Evolutionary conservation across 2,888 invertebrate genomes (phyloP).

Genomic region (Pandemis cinnamomeana): DNA sequence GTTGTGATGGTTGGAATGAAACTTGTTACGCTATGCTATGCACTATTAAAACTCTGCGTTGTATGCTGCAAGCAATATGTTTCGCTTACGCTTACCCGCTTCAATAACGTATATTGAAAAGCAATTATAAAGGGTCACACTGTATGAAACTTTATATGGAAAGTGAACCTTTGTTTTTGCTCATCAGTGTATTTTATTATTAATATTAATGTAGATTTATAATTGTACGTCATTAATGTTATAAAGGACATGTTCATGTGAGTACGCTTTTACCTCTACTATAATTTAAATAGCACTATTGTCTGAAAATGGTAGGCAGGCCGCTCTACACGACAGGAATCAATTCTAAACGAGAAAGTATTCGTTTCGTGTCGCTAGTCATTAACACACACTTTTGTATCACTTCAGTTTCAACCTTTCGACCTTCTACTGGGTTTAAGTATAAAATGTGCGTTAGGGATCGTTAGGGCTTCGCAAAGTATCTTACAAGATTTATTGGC

Average conservation of each 20-base stretch:
- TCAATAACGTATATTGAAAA: background rate
- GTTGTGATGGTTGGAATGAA: slow-evolving; percentile 20
- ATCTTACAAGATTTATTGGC: slow-evolving; percentile 60
- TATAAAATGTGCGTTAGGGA: slow-evolving; percentile 57
- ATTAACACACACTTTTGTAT: slow-evolving; percentile 67
- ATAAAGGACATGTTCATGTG: background rate
- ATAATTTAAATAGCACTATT: background rate
- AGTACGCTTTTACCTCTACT: background rate
- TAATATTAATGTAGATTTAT: background rate
- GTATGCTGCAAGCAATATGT: slow-evolving; percentile 12
- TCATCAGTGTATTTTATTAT: background rate
- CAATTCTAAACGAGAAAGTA: slow-evolving; percentile 53
- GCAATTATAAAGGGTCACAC: too few species aligned
- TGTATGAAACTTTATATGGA: too few species aligned
- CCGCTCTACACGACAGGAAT: background rate
- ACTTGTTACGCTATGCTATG: slow-evolving; percentile 33
- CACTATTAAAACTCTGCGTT: slow-evolving; percentile 18
- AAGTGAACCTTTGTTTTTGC: too few species aligned
- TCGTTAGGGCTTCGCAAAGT: slow-evolving; percentile 49
- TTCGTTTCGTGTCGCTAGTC: slow-evolving; percentile 62
- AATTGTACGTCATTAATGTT: background rate
- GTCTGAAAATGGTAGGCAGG: background rate
- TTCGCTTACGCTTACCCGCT: slow-evolving; percentile 27
- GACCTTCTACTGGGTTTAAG: slow-evolving; percentile 57
- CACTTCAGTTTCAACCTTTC: slow-evolving; percentile 58